Evolutionary conservation across 1,140 invertebrate genomes (phyloP).

Genomic region (Nilaparvata lugens): DNA sequence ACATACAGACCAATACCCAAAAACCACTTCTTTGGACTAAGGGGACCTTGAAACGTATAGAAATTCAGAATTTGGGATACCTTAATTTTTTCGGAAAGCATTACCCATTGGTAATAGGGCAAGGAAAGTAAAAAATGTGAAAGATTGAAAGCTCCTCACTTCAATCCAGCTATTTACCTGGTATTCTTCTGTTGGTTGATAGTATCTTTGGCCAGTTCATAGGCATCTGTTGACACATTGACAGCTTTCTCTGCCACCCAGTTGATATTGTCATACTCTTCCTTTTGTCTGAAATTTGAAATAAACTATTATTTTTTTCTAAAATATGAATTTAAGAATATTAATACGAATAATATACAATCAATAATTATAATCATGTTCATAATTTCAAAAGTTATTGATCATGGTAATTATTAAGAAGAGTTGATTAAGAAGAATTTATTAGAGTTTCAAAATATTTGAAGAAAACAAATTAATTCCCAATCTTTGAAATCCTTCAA

Average conservation of each 20-base stretch:
- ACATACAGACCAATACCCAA: too few relatives aligned
- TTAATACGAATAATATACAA: conserved; percentile 5
- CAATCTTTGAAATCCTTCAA: too few relatives aligned
- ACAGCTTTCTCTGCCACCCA: conserved; percentile 67
- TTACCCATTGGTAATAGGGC: too few relatives aligned
- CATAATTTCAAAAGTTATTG: neutral
- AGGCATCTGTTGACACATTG: conserved; percentile 72
- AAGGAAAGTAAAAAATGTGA: too few relatives aligned
- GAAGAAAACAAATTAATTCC: too few relatives aligned
- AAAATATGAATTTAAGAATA: conserved; percentile 6
- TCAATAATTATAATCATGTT: neutral
- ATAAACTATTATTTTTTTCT: neutral
- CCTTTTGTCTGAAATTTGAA: conserved; percentile 47
- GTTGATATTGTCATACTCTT: conserved; percentile 68
- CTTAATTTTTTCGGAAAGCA: too few relatives aligned
- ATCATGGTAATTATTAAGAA: too few relatives aligned
- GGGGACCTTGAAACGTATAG: too few relatives aligned
- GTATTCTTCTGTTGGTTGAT: conserved; percentile 71
- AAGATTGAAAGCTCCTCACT: conserved; percentile 54
- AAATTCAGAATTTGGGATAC: too few relatives aligned
- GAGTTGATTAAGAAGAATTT: too few relatives aligned
- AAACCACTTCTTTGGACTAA: too few relatives aligned
- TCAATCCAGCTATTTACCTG: conserved; percentile 42
- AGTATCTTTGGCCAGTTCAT: conserved; percentile 63
- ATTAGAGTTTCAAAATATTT: too few relatives aligned